Evolutionary conservation across 2,888 invertebrate genomes (phyloP), one percentile per base, ranked within the genome.

Genomic region (Choreutis nemorana): DNA sequence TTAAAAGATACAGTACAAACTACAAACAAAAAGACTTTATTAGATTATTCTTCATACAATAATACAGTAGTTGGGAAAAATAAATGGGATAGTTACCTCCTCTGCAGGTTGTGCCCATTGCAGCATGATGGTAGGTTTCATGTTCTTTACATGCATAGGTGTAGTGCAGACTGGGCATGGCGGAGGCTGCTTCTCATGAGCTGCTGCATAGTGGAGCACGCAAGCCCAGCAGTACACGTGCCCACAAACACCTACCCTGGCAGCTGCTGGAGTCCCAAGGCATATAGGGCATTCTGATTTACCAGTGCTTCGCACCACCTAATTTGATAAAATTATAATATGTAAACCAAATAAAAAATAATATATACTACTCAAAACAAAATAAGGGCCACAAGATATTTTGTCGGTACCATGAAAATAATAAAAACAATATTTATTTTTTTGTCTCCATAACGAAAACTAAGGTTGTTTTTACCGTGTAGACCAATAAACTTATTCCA

Each of bases 181-280:
- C 4, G 77, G 78, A 79, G 89, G 90, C 13, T 85, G 75, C 54
- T 90, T 88, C 46, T 97, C 96, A 29, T 90, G 89, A 2, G 95
- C 77, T 1, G 91, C 87, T 23, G 94, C 81, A 58, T 97, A 97
- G 64, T 97, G 97, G 26, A 98, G 82, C 45, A 95, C 86, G 55
- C 97, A 98, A 0, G 95, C 84, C 95, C 94, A 97, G 66, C 97
- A 98, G 65, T 91, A 97, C 37, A 94, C 89, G 59, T 98, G 97
- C 6, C 97, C 97, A 63, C 97, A 98, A 23, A 89, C 85, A 0
- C 95, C 96, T 56, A 96, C 91, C 66, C 96, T 94, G 1, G 90
- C 95, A 30, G 94, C 92, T 29, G 86, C 82, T 3, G 96, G 95
- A 18, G 87, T 77, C 50, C 90, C 89, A 39, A 97, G 81, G 65